Base-by-base conservation (phyloP, 2,113 vertebrate genomes). In the Ornithorhynchus anatinus region DNA sequence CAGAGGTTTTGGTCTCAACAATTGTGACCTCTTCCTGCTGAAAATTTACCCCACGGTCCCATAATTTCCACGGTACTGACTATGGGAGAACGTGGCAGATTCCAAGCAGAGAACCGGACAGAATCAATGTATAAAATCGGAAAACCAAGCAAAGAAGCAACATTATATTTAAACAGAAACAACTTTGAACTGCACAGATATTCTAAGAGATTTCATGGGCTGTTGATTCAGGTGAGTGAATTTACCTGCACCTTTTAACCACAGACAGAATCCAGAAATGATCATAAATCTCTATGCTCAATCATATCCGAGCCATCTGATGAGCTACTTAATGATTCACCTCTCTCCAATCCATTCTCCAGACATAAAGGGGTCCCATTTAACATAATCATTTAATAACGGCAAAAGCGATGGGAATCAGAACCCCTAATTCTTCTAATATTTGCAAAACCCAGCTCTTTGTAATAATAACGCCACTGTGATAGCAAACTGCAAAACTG, bases 371-470 rank as follows among this genome's bases (percentile, higher is more conserved):
- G 84, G 85, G 86, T 85, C 72, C 85, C 89, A 89, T 90, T 93
- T 92, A 91, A 89, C 82, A 90, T 92, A 94, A 93, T 92, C 88
- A 92, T 87, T 91, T 90, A 93, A 90, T 92, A 89, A 92, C 77
- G 89, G 88, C 84, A 90, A 90, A 84, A 89, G 84, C 90, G 89
- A 92, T 91, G 89, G 91, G 90, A 90, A 94, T 89, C 90, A 68
- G 92, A 92, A 92, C 88, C n/a, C 91, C 90, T 96, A 97, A 97
- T 95, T 96, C 89, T 93, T 88, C 86, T 94, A 96, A 96, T 96
- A 95, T 95, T 95, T 96, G 95, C 95, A 91, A 93, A 95, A 94
- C 93, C 94, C 94, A 90, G 92, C 92, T 90, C 88, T 91, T 94
- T 95, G 92, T 94, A 95, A 94, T 94, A 93, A 95, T 91, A 94